phyloP scores from a whole-genome alignment of 2,113 vertebrate species.

The Chascanopsetta lugubris region DNA sequence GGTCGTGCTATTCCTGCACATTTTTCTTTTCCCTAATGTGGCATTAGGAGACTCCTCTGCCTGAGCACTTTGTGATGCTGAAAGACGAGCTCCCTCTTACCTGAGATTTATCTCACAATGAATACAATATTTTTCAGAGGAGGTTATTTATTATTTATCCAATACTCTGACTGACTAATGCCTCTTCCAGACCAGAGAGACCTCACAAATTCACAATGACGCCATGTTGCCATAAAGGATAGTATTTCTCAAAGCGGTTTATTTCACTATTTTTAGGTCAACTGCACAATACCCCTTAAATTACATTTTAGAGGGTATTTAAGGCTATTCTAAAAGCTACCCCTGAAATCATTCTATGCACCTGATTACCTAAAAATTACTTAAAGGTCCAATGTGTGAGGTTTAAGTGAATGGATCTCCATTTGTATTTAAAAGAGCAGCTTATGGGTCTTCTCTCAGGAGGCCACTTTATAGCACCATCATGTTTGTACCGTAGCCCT shows the following conservation, averaged over 20 bases:
- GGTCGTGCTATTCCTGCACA: conserved; percentile 42
- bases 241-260: not conserved
- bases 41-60: conserved; percentile 37
- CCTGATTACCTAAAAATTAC: too few relatives aligned
- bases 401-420: too few relatives aligned
- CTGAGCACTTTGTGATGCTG: conserved; percentile 16
- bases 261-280: too few relatives aligned
- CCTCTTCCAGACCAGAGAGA: not conserved
- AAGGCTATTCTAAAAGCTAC: too few relatives aligned
- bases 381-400: too few relatives aligned
- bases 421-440: too few relatives aligned
- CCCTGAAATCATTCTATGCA: too few relatives aligned
- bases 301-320: too few relatives aligned
- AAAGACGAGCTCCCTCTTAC: conserved; percentile 11
- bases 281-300: too few relatives aligned
- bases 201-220: not conserved
- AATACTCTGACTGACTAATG: not conserved
- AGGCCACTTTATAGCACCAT: too few relatives aligned
- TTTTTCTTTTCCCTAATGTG: conserved; percentile 46
- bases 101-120: conserved; percentile 16
- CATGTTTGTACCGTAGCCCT: too few relatives aligned
- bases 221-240: not conserved
- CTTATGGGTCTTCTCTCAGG: too few relatives aligned
- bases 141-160: not conserved
- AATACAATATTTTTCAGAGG: conserved; percentile 16